Percentiles rank a stretch among this genome's conserved stretches.
phyloP scores from a whole-genome alignment of 2,888 invertebrate genomes.

The Tetropium fuscum region DNA sequence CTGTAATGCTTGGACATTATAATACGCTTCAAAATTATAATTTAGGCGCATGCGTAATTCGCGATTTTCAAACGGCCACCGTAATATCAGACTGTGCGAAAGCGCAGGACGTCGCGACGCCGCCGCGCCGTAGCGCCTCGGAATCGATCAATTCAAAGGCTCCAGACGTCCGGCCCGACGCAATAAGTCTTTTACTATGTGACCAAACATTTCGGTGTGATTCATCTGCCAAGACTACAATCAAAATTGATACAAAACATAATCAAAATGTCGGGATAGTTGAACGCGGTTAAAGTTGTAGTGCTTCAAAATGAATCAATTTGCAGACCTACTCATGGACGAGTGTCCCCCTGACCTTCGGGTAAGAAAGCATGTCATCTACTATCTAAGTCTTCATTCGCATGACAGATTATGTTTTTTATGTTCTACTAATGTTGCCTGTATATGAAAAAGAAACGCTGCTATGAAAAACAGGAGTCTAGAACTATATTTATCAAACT shows the following conservation, averaged over 20 bases:
- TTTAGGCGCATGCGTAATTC: conserved; percentile 17
- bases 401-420: too few relatives aligned
- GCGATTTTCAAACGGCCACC: not conserved
- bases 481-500: too few relatives aligned
- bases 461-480: too few relatives aligned
- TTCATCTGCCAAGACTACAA: conserved; percentile 14
- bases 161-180: conserved; percentile 37
- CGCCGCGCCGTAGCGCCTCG: conserved; percentile 52
- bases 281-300: not conserved
- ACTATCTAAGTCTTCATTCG: too few relatives aligned
- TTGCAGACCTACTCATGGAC: conserved; percentile 57
- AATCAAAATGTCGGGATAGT: conserved; percentile 11
- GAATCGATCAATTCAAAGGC: conserved; percentile 48
- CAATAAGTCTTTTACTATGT: conserved; percentile 30
- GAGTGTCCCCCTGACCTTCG: conserved; percentile 60
- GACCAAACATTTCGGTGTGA: conserved; percentile 23
- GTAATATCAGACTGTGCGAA: conserved; percentile 2
- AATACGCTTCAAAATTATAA: too few relatives aligned
- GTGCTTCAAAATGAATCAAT: conserved; percentile 53
- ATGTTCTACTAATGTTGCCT: too few relatives aligned
- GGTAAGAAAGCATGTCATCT: conserved; percentile 46
- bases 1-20: too few relatives aligned
- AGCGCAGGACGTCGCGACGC: conserved; percentile 58
- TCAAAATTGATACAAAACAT: conserved; percentile 9
- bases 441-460: too few relatives aligned